Evolutionary conservation across 2,888 invertebrate genomes (phyloP), one percentile per base, ranked within the genome.

Genomic region (Polymixis flavicincta): DNA sequence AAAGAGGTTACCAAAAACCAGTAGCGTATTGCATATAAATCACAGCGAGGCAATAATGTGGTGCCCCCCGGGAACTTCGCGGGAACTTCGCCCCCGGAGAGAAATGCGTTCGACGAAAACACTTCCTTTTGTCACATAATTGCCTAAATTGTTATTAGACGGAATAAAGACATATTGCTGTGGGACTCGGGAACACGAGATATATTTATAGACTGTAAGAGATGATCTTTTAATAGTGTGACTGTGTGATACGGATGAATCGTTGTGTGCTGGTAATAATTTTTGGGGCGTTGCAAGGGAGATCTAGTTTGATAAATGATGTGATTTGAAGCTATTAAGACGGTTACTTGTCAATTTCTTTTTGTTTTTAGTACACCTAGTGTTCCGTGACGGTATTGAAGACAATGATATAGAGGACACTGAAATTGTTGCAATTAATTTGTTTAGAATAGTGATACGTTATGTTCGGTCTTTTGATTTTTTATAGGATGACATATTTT

Each of bases 111-210:
- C 92, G 92, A 90, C 92, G 93, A 92, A 92, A 94, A 95, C 95
- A 94, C 94, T 94, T 96, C 95, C 96, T 93, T 95, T 94, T 95
- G 96, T 96, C 95, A 95, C 95, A 94, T 96, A 96, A 96, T 96
- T 95, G 95, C 94, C 94, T 92, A 95, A 96, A 96, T 96, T 96
- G 96, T 96, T 96, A 96, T 96, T 96, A 96, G 95, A 93, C 93
- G 92, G 94, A 96, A 96, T 96, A 96, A 95, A 96, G 96, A 96
- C 96, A 94, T 95, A 96, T 96, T 95, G 92, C 93, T 92, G 92
- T 90, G 93, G 92, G 90, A 91, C 87, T 78, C 74, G 76, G 80
- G 67, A 79, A 78, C 78, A 65, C 86, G 78, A 87, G 90, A 91
- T 94, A 91, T 94, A 94, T 95, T 94, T 95, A 95, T 95, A 93